Percentiles rank a stretch among this genome's conserved stretches.
phyloP scores from a whole-genome alignment of 1,140 invertebrate species.

The Andrena cerasifolii region DNA sequence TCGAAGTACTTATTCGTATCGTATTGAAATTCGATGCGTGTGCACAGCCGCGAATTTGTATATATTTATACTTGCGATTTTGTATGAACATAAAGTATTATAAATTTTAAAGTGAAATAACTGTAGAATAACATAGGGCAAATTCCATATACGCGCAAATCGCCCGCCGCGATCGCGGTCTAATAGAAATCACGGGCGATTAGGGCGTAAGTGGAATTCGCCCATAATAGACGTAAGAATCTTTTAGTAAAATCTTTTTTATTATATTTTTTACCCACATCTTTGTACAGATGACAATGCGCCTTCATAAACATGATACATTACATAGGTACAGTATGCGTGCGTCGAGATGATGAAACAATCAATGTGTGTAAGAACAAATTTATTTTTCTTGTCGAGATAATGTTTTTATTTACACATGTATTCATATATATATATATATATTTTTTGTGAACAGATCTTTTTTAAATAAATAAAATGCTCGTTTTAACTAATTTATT shows the following conservation, averaged over 20 bases:
- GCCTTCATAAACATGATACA: background rate
- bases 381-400: conserved; percentile 55
- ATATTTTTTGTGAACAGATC: conserved; percentile 56
- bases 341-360: background rate
- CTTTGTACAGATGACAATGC: conserved; percentile 16
- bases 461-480: conserved; percentile 63
- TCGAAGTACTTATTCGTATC: background rate
- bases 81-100: conserved; percentile 35
- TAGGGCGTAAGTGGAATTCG: too few species aligned
- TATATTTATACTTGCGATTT: conserved; percentile 42
- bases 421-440: conserved; percentile 61
- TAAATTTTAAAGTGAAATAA: background rate
- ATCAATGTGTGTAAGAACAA: conserved; percentile 41
- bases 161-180: too few species aligned
- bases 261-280: conserved; percentile 23
- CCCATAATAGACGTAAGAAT: conserved; percentile 18
- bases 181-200: too few species aligned
- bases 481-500: conserved; percentile 53
- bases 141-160: too few species aligned
- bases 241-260: conserved; percentile 23
- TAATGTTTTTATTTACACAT: conserved; percentile 66
- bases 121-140: conserved; percentile 27
- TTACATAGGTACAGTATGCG: conserved; percentile 1
- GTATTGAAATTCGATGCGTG: conserved; percentile 16
- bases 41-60: conserved; percentile 33